Conservation (phyloP, 1,140 invertebrate genomes). For the Bombyx mori region DNA sequence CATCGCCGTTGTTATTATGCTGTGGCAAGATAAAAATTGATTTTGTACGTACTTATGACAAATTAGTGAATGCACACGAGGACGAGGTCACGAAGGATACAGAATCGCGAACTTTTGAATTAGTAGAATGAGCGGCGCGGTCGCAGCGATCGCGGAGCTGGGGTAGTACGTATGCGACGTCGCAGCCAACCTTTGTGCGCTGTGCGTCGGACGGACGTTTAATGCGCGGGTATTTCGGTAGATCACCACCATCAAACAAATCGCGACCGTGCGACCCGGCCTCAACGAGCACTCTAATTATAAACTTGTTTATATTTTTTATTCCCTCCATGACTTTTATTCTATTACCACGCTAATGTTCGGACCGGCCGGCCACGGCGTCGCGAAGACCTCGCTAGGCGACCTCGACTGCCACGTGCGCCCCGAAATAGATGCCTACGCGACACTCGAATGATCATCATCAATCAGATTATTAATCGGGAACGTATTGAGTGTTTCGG, state of each 20-base stretch:
- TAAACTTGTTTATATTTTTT: conserved; percentile 71
- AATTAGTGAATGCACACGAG: not conserved
- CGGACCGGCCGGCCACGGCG: conserved; percentile 11
- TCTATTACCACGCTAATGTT: conserved; percentile 29
- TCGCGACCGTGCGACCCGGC: conserved; percentile 66
- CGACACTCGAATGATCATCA: conserved; percentile 34
- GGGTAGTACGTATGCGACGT: conserved; percentile 44
- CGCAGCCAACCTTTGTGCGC: conserved; percentile 47
- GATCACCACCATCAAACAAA: conserved; percentile 67
- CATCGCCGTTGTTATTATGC: too few species aligned
- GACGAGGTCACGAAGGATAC: conserved; percentile 3
- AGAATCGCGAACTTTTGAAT: conserved; percentile 1
- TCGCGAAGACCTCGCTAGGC: conserved; percentile 26
- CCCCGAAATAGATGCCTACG: conserved; percentile 41
- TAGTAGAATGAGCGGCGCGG: conserved; percentile 7
- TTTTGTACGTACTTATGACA: too few species aligned
- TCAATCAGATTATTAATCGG: conserved; percentile 30
- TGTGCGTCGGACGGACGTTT: conserved; percentile 40
- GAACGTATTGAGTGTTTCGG: conserved; percentile 28
- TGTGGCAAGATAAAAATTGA: too few species aligned
- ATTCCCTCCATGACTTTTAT: conserved; percentile 52
- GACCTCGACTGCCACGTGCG: conserved; percentile 53
- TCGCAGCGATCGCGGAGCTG: conserved; percentile 29
- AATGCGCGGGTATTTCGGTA: conserved; percentile 67
- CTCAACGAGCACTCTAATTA: conserved; percentile 65